Evolutionary conservation across 2,113 vertebrate genomes (phyloP).

Genomic region (Falco punctatus): DNA sequence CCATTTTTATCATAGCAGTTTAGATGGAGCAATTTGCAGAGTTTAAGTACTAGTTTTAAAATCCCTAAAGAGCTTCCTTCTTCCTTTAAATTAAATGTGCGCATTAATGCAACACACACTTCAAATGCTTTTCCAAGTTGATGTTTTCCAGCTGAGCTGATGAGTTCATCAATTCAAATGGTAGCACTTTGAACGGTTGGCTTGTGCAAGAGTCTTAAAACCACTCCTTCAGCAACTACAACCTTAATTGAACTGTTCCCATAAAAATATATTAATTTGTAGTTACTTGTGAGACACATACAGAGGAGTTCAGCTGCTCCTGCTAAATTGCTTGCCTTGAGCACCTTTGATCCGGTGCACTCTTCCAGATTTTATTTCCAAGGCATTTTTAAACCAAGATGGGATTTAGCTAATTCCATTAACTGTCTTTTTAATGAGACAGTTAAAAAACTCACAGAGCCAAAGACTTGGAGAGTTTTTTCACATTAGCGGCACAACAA

Average conservation of each 20-base stretch:
- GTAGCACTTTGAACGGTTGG: background rate
- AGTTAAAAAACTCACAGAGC: background rate
- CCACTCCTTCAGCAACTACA: background rate
- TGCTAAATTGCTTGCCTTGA: background rate
- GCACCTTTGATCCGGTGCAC: background rate
- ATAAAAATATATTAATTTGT: background rate
- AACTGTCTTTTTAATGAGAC: background rate
- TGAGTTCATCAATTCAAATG: slow-evolving; percentile 16
- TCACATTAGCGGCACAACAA: background rate
- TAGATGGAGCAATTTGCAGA: background rate
- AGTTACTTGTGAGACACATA: background rate
- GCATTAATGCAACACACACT: background rate
- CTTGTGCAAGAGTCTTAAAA: background rate
- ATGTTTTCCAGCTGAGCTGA: slow-evolving; percentile 13
- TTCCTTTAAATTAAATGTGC: slow-evolving; percentile 21
- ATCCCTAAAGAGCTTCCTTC: background rate
- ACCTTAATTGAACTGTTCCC: background rate
- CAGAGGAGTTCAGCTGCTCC: background rate
- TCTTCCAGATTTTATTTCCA: background rate
- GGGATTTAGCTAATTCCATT: background rate
- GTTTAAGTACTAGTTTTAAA: background rate
- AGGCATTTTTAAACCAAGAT: background rate
- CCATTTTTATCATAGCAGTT: background rate
- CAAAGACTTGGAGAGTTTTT: background rate
- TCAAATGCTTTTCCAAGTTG: background rate